These are phyloP conservation scores for Lepidocyrtinus sp. DNA, from an alignment of 2,888 invertebrate genomes.

Conservation along the genomic window DNA sequence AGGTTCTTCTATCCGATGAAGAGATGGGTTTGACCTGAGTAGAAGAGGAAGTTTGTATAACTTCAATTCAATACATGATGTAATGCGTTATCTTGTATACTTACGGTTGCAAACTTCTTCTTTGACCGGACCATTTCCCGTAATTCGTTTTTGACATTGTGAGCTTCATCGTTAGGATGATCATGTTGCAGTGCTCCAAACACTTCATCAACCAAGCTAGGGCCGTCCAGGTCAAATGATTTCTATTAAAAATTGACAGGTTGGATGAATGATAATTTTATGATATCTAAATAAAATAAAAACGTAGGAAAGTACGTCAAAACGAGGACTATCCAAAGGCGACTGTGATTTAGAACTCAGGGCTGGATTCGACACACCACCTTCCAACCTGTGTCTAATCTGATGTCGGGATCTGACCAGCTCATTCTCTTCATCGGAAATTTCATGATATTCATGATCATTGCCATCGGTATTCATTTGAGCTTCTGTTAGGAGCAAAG, in stretches of 20 bases:
- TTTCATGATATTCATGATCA: conserved; percentile 86
- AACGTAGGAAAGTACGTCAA: conserved; percentile 72
- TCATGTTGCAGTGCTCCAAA: conserved; percentile 77
- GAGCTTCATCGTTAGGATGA: conserved; percentile 74
- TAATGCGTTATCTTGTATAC: no score
- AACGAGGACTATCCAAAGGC: conserved; percentile 73
- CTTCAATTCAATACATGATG: not conserved
- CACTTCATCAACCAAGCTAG: conserved; percentile 91
- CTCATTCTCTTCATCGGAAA: conserved; percentile 82
- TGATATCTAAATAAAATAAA: not conserved
- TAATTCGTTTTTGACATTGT: conserved; percentile 82
- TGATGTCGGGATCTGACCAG: conserved; percentile 46
- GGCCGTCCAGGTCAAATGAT: conserved; percentile 83
- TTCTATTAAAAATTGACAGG: conserved; percentile 67
- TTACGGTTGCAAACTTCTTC: conserved; percentile 76
- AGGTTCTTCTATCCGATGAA: conserved; percentile 90
- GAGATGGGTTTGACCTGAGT: conserved; percentile 89
- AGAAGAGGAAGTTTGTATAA: conserved; percentile 5
- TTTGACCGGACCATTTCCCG: conserved; percentile 77
- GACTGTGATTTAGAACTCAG: conserved; percentile 70
- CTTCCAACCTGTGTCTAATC: conserved; percentile 50
- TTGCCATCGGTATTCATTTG: conserved; percentile 64
- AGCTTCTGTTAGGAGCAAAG: conserved; percentile 65
- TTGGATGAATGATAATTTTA: not conserved
- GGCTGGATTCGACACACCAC: conserved; percentile 68